phyloP scores from a whole-genome alignment of 2,797 vertebrate species.

The Hydrocynus forskahlii region DNA sequence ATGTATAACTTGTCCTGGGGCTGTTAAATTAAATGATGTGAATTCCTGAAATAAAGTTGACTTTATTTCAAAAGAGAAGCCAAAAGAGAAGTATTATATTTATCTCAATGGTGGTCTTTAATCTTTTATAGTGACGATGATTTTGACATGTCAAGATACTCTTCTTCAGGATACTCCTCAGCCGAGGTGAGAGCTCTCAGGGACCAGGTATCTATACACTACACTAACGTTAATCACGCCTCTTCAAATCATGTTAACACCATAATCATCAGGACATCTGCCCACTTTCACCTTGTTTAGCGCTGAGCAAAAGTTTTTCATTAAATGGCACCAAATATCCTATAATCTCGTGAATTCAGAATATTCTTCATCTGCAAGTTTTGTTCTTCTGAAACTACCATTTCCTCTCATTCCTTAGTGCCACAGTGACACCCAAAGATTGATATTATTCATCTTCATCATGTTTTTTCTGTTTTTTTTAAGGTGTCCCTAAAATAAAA shows the following conservation, averaged over 20 bases:
- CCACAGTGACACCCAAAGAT: neutral
- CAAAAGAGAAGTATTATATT: neutral
- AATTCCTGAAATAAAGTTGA: neutral
- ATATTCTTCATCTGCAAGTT: neutral
- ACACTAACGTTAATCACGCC: neutral
- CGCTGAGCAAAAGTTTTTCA: neutral
- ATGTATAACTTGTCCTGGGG: neutral
- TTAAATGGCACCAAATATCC: neutral
- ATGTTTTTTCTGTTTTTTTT: neutral
- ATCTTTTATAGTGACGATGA: conserved; percentile 89
- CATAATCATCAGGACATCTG: neutral
- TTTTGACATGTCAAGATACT: conserved; percentile 99
- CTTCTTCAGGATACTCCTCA: conserved; percentile 98
- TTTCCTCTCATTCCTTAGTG: neutral
- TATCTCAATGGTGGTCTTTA: conserved; percentile 46
- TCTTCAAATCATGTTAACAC: neutral
- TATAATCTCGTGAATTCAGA: neutral
- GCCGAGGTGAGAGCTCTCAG: conserved; percentile 95
- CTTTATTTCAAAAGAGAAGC: neutral
- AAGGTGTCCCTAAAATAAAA: neutral
- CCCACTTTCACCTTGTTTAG: neutral
- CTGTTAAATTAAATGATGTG: neutral
- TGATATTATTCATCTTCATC: neutral
- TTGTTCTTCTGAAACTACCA: neutral
- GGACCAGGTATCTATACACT: conserved; percentile 79